Base-by-base conservation (phyloP, 2,888 invertebrate species). In the Phrixothrix hirtus region DNA sequence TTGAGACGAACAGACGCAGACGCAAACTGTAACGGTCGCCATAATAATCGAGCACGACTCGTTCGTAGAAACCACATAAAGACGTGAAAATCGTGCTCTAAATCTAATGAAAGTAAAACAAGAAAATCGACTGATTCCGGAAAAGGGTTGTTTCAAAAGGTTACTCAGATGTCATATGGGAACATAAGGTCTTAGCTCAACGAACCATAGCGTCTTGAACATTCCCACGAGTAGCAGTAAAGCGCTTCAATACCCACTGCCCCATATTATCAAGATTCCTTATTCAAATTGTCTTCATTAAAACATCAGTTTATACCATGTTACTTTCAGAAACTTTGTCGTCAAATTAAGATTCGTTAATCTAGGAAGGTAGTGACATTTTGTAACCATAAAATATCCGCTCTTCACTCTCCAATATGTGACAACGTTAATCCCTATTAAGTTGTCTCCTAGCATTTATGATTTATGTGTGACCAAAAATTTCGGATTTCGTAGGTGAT, bases 171-270 rank as follows among this genome's bases (percentile, higher is more conserved):
- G 64, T 63, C 66, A 65, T 65, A 58, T 50, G 52, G 50, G 62
- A 66, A 65, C 67, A 66, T 64, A 62, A 67, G 64, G 68, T 70
- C 68, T 68, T 60, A 57, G 68, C 59, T 59, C 65, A 62, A 48
- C 71, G 68, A 67, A 71, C 70, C 73, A 60, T 62, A 67, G 68
- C 69, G 55, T 61, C 64, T 68, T 65, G 66, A 66, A 61, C 60
- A 58, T 72, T 72, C 70, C 65, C 70, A 72, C 74, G 72, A 57
- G 53, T 38, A 44, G 48, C 51, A 56, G 48, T 46, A 47, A 49
- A 50, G 59, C 61, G 58, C 56, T 61, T 42, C 50, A 43, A 47
- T 54, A 44, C 57, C 69, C 68, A 69, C 67, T 71, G 71, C 70
- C 69, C 71, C 67, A 71, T 65, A 68, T 72, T 70, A 70, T 67